phyloP scores from a whole-genome alignment of 2,113 vertebrate species.

The human region GRCh38 chr20:52490501-52491000 shows the following conservation, averaged over 20 bases:
- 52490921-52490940: not conserved
- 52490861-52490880: not conserved
- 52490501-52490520: not conserved
- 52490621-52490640: not conserved
- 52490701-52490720: not conserved
- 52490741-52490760: not conserved
- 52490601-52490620: not conserved
- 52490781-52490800: not conserved
- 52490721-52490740: not conserved
- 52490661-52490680: not conserved
- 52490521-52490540: not conserved
- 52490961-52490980: not conserved
- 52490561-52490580: not conserved
- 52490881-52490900: no score
- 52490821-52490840: not conserved
- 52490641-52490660: not conserved
- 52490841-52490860: not conserved
- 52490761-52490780: not conserved
- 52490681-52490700: fast-evolving
- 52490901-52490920: not conserved
- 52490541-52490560: not conserved
- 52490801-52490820: not conserved
- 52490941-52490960: not conserved
- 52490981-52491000: fast-evolving
- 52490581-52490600: not conserved